Base-by-base conservation (phyloP, 2,888 invertebrate genomes). In the Flexamia atlantica region DNA sequence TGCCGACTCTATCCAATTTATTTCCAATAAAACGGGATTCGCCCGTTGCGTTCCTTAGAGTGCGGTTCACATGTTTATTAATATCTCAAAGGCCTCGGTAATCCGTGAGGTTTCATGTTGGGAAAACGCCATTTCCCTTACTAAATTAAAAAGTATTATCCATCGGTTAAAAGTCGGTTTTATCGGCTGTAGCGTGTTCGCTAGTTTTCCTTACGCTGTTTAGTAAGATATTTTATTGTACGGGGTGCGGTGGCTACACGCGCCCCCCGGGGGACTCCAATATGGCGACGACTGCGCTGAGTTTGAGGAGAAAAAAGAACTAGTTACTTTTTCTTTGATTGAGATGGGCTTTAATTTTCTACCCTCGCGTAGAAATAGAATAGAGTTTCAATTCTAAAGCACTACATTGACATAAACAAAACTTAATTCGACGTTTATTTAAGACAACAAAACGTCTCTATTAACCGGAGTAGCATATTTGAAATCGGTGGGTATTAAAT, bases 1-100 rank as follows among this genome's bases (percentile, higher is more conserved):
- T 57, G 50, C 57, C 79, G 57, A 30, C 79, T 79, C 57, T 79
- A 57, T 57, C 79, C 79, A 79, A 79, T 79, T 79, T 79, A 79
- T 79, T 79, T 79, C 79, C 79, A 79, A 79, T 79, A 79, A 79
- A 79, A 50, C 57, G 79, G 79, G 53, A 79, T 57, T 30, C 79
- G 50, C 79, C 79, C 79, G 50, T 76, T 76, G 30, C 50, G 28
- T 46, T 10, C 25, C 25, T 28, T 25, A 20, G 36, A 36, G 28
- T 7, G 20, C 9, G 57, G 36, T 28, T 28, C 28, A 79, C 53
- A 36, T 36, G 79, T 79, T 50, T 79, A 79, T 79, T 79, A 79
- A 53, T 79, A 53, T 32, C 76, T 46, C 28, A 76, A 50, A 36
- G 28, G 17, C 50, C 42, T n/a, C 14, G 25, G 30, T 30, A 64